Base-by-base conservation (phyloP, 2,113 vertebrate species). In the Delphinapterus leucas region DNA sequence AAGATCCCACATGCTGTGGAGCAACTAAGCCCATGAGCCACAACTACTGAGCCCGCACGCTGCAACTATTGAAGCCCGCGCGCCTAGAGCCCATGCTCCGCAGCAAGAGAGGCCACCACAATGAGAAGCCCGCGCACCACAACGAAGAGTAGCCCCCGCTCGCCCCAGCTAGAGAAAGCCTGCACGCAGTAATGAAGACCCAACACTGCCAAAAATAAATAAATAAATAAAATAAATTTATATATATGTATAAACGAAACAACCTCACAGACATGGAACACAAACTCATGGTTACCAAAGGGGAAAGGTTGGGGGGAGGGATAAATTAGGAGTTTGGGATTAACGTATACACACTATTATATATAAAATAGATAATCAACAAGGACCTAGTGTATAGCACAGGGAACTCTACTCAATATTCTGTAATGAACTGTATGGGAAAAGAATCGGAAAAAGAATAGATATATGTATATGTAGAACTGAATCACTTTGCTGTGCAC, bases 81-180 rank as follows among this genome's bases (percentile, higher is more conserved):
- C 1, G 4, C 49, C 49, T 49, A 49, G 14, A 5, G 49, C 49
- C 49, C 49, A 0, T 5, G 14, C 49, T 49, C 49, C 49, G 49
- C 49, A 49, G 49, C 49, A 49, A 49, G 49, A 49, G 49, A 49
- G 15, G 49, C 14, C 49, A 49, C 14, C 49, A 49, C 49, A 15
- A 15, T 49, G 49, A 49, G 49, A 15, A 49, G 49, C 14, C 49
- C 4, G 0, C 1, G 4, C 49, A 53, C 49, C 14, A 0, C 49
- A 53, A 53, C 0, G 4, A 17, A 53, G 49, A 17, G 14, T 53
- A 53, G 49, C 49, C 49, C 49, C 49, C 14, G 0, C 49, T 53
- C 14, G 4, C 49, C 49, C 49, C 49, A 53, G 5, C 49, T 53
- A 53, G 49, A 15, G 49, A 53, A 53, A 53, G 49, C 49, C 49